Base-by-base conservation (phyloP, 1,140 invertebrate genomes). In the Batillaria attramentaria region DNA sequence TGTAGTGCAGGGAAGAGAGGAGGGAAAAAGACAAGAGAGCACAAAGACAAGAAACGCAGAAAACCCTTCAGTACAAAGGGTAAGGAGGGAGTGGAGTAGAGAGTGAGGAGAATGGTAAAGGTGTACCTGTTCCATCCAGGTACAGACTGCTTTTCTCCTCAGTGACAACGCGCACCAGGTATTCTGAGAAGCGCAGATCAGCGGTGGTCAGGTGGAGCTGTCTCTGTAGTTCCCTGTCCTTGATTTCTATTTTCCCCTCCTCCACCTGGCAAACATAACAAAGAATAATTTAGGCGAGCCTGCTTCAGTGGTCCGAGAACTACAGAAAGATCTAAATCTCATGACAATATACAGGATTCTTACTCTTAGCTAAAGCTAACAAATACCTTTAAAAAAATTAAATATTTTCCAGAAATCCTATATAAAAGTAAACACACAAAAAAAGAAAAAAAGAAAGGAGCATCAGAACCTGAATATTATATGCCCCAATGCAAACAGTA, bases 141-240 rank as follows among this genome's bases (percentile, higher is more conserved):
- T 94, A 95, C 42, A 94, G 94, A 91, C 97, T 95, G 82, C 94
- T 94, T 20, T 95, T 94, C 66, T 94, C 93, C 77, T 94, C 93
- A 28, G 94, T 92, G 0, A 97, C 97, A 89, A 96, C 95, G 77
- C 96, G 94, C 6, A 98, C 94, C 41, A 99, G 92, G 88, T 96
- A 96, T 90, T 99, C 97, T 60, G 96, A 97, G 92, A 99, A 99
- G 88, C 98, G 93, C 18, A 99, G 92, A 91, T 99, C 98, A 87
- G 98, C 97, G 0, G 97, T 99, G 28, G 96, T 97, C 20, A 99
- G 92, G 85, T 95, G 94, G 8, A 99, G 89, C 85, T 95, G 94
- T 68, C 95, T 93, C 83, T 95, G 94, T 41, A 99, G 90, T 75
- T 97, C 95, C 68, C 94, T 91, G 92, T 98, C 96, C 77, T 94